These are phyloP conservation scores for Ptychadena robeensis DNA, from an alignment of 2,797 vertebrate genomes.

Conservation along the genomic window DNA sequence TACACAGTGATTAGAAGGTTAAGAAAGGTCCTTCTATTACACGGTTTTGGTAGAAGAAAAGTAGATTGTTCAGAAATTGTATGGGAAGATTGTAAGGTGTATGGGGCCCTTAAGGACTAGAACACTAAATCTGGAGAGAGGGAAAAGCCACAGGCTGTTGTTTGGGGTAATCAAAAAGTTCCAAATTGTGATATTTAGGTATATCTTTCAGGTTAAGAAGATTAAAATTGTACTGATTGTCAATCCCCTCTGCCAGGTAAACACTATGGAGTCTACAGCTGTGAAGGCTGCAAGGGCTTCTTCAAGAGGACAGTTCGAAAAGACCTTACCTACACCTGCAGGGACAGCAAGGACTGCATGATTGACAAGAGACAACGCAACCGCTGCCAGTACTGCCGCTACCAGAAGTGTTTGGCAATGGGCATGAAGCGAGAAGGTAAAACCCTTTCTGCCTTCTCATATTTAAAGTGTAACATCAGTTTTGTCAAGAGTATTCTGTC, in stretches of 20 bases:
- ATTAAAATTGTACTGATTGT: neutral
- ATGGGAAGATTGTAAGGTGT: no score
- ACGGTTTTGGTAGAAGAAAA: no score
- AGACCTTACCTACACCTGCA: slow-evolving; percentile 95
- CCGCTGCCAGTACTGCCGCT: slow-evolving; percentile 98
- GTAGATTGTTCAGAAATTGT: no score
- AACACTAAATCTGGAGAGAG: no score
- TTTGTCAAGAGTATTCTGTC: neutral
- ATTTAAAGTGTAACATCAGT: neutral
- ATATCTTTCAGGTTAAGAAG: no score
- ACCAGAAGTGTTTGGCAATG: slow-evolving; percentile 98
- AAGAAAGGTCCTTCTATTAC: no score
- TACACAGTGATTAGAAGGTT: no score
- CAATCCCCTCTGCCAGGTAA: slow-evolving; percentile 78
- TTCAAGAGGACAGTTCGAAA: slow-evolving; percentile 97
- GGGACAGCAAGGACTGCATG: slow-evolving; percentile 94
- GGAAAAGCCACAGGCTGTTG: no score
- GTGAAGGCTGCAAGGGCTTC: slow-evolving; percentile 97
- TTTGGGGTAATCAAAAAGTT: no score
- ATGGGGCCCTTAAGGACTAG: no score
- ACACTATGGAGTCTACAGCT: slow-evolving; percentile 98
- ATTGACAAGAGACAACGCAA: slow-evolving; percentile 98
- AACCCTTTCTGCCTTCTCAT: slow-evolving; percentile 58
- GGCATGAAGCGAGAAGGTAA: slow-evolving; percentile 99
- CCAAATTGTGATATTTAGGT: no score